Evolutionary conservation across 2,113 vertebrate genomes (phyloP), one percentile per base, ranked within the genome.

Genomic region (Psettodes erumei): DNA sequence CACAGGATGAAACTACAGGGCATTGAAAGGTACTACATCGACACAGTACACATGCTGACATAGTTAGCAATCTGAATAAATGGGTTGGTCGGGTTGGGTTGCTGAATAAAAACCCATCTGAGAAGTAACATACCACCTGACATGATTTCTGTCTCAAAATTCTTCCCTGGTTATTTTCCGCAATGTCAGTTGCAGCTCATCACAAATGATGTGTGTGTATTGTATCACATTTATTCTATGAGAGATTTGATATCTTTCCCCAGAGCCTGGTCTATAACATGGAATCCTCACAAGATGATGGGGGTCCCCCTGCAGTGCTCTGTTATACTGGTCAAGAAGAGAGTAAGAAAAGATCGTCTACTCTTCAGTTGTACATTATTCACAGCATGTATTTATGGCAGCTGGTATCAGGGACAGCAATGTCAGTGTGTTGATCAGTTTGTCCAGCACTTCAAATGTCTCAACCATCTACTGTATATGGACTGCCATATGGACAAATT

Each of bases 211-310:
- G 19, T 58, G 19, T 58, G 55, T 56, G 19, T 30, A 1, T 21
- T 58, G 30, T 35, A 9, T 55, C 54, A 32, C 11, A n/a, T 10
- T 40, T 10, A 59, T 12, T 42, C 11, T 43, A n/a, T 43, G 25
- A 32, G 15, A 27, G 47, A 7, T 55, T 9, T 21, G 19, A n/a
- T 21, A 18, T 58, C 9, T 37, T 38, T 5, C 42, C 60, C 23
- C 67, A 93, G 91, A 68, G 90, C 93, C 5, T 78, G 88, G 28
- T 95, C 94, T 28, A 84, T 95, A 10, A 95, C 93, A 16, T 95
- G 93, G 94, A 94, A 95, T 83, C 94, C 94, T 27, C 94, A 94
- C 63, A 96, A 93, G 82, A 79, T 94, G 81, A 94, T 94, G 93
- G 85, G 88, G 0, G 81, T 89, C 43, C 93, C 88, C 0, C 75